Percentiles rank a stretch among this genome's conserved stretches.
These are phyloP conservation scores for Tipula lateralis DNA, from an alignment of 2,888 invertebrate genomes.

Conservation along the genomic window DNA sequence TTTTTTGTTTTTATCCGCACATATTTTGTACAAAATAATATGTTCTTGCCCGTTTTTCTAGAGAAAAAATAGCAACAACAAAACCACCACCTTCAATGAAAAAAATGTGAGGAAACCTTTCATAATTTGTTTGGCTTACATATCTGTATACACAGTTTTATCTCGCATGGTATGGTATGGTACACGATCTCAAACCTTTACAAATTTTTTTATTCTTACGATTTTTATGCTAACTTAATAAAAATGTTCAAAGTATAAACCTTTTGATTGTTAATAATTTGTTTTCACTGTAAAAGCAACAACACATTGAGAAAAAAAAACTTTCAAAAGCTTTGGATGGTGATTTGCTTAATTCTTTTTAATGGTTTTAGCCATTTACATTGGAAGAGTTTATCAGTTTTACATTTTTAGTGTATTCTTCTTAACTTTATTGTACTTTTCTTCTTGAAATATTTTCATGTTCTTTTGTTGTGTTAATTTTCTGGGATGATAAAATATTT, in stretches of 20 bases:
- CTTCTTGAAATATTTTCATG: neutral
- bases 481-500: neutral
- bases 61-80: neutral
- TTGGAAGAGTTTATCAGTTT: constrained; percentile 7
- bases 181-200: neutral
- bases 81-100: neutral
- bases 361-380: neutral
- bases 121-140: neutral
- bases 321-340: neutral
- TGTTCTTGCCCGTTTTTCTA: neutral
- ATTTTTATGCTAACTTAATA: constrained; percentile 7
- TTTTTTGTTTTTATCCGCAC: neutral
- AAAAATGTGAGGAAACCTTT: neutral
- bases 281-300: neutral
- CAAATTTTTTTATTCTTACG: neutral
- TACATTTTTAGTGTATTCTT: neutral
- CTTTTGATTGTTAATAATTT: constrained; percentile 13
- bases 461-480: neutral
- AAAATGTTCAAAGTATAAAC: constrained; percentile 9
- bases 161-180: too few species aligned
- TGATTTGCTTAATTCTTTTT: constrained; percentile 14
- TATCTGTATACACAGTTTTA: neutral
- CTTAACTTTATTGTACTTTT: neutral
- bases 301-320: neutral
- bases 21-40: neutral